Percentiles rank a stretch among this genome's conserved stretches.
phyloP scores from a whole-genome alignment of 2,888 invertebrate species.

The Lypha dubia region DNA sequence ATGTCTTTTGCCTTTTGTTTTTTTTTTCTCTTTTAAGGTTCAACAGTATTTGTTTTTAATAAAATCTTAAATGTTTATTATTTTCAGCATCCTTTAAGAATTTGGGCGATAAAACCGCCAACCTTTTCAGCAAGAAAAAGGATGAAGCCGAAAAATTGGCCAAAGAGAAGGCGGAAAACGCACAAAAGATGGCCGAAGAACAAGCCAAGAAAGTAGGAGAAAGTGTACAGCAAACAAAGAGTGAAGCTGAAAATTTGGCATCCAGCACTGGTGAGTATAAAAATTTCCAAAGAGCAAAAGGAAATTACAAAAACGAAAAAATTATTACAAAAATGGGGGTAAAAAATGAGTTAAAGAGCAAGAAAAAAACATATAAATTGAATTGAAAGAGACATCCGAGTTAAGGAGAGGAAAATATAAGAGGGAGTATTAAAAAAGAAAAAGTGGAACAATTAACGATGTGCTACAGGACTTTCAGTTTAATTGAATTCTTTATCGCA shows the following conservation, averaged over 20 bases:
- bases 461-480: no score
- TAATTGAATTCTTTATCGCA: no score
- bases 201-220: slow-evolving; percentile 87
- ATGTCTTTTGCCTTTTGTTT: slow-evolving; percentile 26
- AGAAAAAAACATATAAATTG: no score
- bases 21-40: background rate
- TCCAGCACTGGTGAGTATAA: slow-evolving; percentile 82
- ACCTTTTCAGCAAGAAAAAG: slow-evolving; percentile 89
- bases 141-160: slow-evolving; percentile 88
- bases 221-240: slow-evolving; percentile 85
- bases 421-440: no score
- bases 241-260: slow-evolving; percentile 84
- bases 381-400: no score
- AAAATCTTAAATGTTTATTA: background rate
- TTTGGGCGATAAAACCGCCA: slow-evolving; percentile 89
- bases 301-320: background rate
- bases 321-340: no score
- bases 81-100: slow-evolving; percentile 87
- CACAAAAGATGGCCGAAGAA: slow-evolving; percentile 86
- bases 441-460: no score
- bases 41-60: background rate
- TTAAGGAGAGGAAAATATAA: no score
- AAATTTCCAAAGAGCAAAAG: background rate
- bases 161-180: slow-evolving; percentile 86
- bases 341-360: no score